Base-by-base conservation (phyloP, 2,797 vertebrate genomes). In the Caiman crocodilus region DNA sequence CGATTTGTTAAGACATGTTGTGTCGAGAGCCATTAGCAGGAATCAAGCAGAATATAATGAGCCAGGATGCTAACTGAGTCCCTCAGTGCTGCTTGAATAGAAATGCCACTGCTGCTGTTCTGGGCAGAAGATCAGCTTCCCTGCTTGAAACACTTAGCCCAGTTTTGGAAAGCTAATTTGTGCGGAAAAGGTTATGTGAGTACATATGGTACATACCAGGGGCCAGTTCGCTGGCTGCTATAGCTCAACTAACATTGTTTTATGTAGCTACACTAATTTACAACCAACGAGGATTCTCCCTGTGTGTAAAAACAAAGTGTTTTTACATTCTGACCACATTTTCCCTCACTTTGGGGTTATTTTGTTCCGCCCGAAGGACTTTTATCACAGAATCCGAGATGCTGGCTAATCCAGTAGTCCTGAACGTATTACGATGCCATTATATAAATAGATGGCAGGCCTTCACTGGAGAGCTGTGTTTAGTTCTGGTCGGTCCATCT, bases 231-330 rank as follows among this genome's bases (percentile, higher is more conserved):
- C 23, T 23, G 23, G 59, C 59, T 15, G 59, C 21, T 60, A 18
- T 60, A 60, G 59, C 59, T 60, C 59, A 60, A 5, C 59, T 60
- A 23, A 60, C 59, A 14, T 28, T n/a, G 28, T 64, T n/a, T 64
- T 28, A n/a, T 17, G 84, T 82, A 93, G 50, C 55, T 56, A 3
- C 87, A 90, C 82, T 76, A 65, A 76, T 76, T 81, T 76, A 86
- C 55, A 55, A 83, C 74, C 86, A 30, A 50, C n/a, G 84, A 92
- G 84, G 74, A 60, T 92, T 83, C 84, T 81, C 26, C 63, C 63
- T 15, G 25, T 28, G n/a, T n/a, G n/a, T 16, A 28, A n/a, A n/a
- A n/a, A n/a, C 63, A 64, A 64, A 64, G 63, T 28, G 16, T n/a
- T 26, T 5, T 63, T 64, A n/a, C 16, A 28, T 28, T 64, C 42